Percentiles rank a stretch among this genome's conserved stretches.
These are phyloP conservation scores for Eclectus roratus DNA, from an alignment of 2,113 vertebrate genomes.

Conservation along the genomic window DNA sequence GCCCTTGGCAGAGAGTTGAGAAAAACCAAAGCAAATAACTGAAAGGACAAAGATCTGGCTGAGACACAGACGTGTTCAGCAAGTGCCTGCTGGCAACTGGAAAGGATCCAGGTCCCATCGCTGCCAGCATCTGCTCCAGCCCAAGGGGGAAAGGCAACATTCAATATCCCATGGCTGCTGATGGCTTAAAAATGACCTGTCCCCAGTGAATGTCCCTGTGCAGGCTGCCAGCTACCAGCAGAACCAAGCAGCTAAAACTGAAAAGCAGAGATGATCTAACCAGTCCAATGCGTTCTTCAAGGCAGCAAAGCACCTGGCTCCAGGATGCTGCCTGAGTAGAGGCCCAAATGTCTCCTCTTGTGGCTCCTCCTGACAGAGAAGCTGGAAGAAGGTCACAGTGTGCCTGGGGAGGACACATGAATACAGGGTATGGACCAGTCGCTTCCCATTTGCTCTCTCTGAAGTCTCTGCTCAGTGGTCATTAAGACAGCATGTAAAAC, in stretches of 20 bases:
- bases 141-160: not conserved
- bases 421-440: not conserved
- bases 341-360: not conserved
- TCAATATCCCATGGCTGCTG: not conserved
- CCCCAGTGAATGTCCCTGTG: not conserved
- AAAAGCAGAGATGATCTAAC: not conserved
- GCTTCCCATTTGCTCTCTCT: not conserved
- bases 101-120: not conserved
- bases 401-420: not conserved
- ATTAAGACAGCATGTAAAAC: not conserved
- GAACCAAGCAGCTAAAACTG: not conserved
- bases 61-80: not conserved
- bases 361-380: not conserved
- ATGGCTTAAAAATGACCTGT: not conserved
- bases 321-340: not conserved
- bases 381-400: not conserved
- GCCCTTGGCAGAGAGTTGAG: not conserved
- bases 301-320: not conserved
- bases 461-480: not conserved
- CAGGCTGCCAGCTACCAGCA: not conserved
- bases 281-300: fast-evolving
- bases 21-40: not conserved
- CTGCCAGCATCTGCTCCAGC: not conserved
- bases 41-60: conserved; percentile 29
- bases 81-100: not conserved